phyloP scores from a whole-genome alignment of 2,888 invertebrate genomes.

The Cheilosia variabilis region DNA sequence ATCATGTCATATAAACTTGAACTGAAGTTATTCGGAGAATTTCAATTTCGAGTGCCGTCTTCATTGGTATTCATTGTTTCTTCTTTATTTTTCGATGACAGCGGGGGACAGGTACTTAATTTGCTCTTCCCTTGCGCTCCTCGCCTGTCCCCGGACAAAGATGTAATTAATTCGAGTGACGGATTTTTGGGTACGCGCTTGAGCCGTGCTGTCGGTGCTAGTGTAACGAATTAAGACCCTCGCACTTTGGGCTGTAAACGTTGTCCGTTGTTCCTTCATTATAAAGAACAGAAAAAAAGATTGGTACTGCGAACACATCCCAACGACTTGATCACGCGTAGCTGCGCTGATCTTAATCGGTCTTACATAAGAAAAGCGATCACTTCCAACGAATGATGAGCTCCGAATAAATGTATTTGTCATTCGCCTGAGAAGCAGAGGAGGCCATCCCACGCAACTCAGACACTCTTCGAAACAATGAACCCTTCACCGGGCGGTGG shows the following conservation, averaged over 20 bases:
- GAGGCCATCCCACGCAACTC: constrained; percentile 66
- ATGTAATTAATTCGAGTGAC: constrained; percentile 46
- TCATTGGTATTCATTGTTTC: constrained; percentile 53
- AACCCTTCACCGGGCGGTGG: constrained; percentile 31
- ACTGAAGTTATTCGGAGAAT: constrained; percentile 66
- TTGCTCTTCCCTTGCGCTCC: constrained; percentile 18
- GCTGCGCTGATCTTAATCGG: constrained; percentile 46
- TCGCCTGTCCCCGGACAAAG: not conserved
- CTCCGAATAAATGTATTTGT: constrained; percentile 10
- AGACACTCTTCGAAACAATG: constrained; percentile 46
- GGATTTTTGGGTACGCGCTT: constrained; percentile 16
- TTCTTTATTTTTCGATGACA: constrained; percentile 49
- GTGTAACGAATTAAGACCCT: constrained; percentile 9
- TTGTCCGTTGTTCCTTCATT: constrained; percentile 7
- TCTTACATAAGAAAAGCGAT: constrained; percentile 1
- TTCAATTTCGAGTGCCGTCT: constrained; percentile 67
- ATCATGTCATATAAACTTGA: constrained; percentile 65
- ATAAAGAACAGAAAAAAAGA: not conserved
- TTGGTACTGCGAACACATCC: not conserved
- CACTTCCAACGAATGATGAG: constrained; percentile 15
- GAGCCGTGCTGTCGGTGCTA: constrained; percentile 1
- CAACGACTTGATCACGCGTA: constrained; percentile 32
- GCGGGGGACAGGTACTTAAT: constrained; percentile 58
- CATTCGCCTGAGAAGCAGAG: constrained; percentile 23
- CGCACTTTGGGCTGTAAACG: not conserved